Evolutionary conservation across 2,888 invertebrate species (phyloP).

Genomic region (Heliconius cydno): DNA sequence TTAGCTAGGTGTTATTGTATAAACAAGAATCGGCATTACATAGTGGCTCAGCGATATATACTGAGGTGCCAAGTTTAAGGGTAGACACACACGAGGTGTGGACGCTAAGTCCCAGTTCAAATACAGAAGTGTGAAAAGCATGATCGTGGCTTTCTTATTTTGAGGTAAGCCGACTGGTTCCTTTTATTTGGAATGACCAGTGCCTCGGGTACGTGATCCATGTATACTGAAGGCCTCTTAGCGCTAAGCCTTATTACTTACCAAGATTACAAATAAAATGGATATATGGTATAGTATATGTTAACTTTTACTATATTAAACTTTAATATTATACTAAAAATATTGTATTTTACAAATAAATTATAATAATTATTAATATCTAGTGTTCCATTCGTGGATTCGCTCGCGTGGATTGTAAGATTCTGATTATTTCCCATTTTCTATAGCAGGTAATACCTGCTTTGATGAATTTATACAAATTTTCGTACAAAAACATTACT

Average conservation of each 20-base stretch:
- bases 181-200: conserved; percentile 60
- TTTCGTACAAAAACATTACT: background rate
- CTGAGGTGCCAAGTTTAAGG: conserved; percentile 78
- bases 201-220: conserved; percentile 45
- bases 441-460: too few species aligned
- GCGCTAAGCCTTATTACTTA: conserved; percentile 24
- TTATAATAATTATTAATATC: background rate
- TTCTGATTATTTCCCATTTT: background rate
- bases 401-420: background rate
- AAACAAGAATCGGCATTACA: conserved; percentile 61
- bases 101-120: conserved; percentile 76
- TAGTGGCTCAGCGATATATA: conserved; percentile 75
- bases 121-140: conserved; percentile 82
- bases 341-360: too few species aligned
- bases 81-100: conserved; percentile 78
- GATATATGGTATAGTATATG: background rate
- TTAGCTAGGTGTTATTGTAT: conserved; percentile 32
- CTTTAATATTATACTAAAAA: too few species aligned
- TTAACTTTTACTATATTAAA: too few species aligned
- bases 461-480: too few species aligned
- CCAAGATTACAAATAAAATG: conserved; percentile 32
- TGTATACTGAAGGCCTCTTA: conserved; percentile 26
- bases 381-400: background rate
- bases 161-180: conserved; percentile 71
- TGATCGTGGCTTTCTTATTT: conserved; percentile 69